phyloP scores from a whole-genome alignment of 2,888 invertebrate species.

The Aporophyla nigra region DNA sequence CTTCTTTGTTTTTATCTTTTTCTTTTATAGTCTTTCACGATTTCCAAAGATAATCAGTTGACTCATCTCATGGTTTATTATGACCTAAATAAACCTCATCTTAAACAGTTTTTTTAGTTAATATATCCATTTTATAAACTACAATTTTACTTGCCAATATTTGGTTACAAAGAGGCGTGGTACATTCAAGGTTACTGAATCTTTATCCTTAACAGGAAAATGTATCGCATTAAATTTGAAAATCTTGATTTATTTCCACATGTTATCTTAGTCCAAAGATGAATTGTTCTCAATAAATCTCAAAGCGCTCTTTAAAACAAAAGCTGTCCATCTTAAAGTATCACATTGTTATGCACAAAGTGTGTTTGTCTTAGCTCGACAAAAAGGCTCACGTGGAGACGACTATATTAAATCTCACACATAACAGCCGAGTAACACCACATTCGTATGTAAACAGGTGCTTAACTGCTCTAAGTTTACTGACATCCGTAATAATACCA shows the following conservation, averaged over 20 bases:
- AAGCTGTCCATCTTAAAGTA: conserved; percentile 57
- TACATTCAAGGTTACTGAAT: conserved; percentile 18
- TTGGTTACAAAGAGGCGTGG: conserved; percentile 12
- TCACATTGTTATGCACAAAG: conserved; percentile 75
- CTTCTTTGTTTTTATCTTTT: conserved; percentile 2
- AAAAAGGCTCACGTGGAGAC: conserved; percentile 79
- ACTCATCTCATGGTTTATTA: conserved; percentile 17
- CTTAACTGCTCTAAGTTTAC: conserved; percentile 84
- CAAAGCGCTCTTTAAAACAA: conserved; percentile 50
- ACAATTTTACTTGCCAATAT: background rate
- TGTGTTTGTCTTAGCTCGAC: conserved; percentile 76
- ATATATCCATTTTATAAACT: background rate
- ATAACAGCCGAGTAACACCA: conserved; percentile 76
- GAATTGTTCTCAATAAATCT: conserved; percentile 24
- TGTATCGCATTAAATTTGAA: background rate
- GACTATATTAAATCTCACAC: conserved; percentile 86
- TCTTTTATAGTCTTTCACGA: conserved; percentile 17
- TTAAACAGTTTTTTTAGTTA: background rate
- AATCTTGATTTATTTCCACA: background rate
- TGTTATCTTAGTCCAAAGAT: background rate
- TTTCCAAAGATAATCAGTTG: conserved; percentile 16
- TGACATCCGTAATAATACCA: conserved; percentile 83
- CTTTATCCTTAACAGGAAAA: conserved; percentile 19
- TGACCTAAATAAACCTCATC: conserved; percentile 34
- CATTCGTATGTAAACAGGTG: conserved; percentile 87